Conservation (phyloP, 1,140 invertebrate genomes). For the Neodiprion fabricii region DNA sequence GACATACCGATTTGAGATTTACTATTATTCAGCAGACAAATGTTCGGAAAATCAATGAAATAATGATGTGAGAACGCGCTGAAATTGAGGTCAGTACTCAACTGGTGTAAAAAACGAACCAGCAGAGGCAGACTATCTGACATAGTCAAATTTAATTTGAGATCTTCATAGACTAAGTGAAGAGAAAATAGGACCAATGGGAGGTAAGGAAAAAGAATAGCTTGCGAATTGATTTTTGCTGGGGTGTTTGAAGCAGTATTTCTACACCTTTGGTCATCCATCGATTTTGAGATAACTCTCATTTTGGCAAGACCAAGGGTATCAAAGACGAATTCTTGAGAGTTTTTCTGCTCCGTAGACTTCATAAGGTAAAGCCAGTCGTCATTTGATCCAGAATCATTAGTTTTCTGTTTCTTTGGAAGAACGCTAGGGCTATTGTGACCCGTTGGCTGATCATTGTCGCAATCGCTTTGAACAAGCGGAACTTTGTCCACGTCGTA, state of each 20-base stretch:
- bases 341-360: slow-evolving; percentile 63
- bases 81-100: slow-evolving; percentile 80
- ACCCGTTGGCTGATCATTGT: slow-evolving; percentile 53
- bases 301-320: slow-evolving; percentile 40
- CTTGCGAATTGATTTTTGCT: slow-evolving; percentile 68
- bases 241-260: slow-evolving; percentile 41
- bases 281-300: slow-evolving; percentile 31
- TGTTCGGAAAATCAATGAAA: slow-evolving; percentile 81
- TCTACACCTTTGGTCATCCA: not conserved
- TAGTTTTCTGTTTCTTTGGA: slow-evolving; percentile 63
- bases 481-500: slow-evolving; percentile 74
- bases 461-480: slow-evolving; percentile 53
- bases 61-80: slow-evolving; percentile 81
- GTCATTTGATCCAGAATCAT: slow-evolving; percentile 66
- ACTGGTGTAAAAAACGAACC: slow-evolving; percentile 76
- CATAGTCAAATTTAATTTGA: slow-evolving; percentile 81
- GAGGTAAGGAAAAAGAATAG: slow-evolving; percentile 77
- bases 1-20: slow-evolving; percentile 59
- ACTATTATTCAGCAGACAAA: slow-evolving; percentile 58
- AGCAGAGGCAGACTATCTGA: slow-evolving; percentile 73
- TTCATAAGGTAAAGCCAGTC: slow-evolving; percentile 82
- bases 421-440: slow-evolving; percentile 46
- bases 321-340: slow-evolving; percentile 36
- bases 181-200: slow-evolving; percentile 79
- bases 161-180: slow-evolving; percentile 91